Evolutionary conservation across 2,797 vertebrate species (phyloP).

Genomic region (Acipenser ruthenus): DNA sequence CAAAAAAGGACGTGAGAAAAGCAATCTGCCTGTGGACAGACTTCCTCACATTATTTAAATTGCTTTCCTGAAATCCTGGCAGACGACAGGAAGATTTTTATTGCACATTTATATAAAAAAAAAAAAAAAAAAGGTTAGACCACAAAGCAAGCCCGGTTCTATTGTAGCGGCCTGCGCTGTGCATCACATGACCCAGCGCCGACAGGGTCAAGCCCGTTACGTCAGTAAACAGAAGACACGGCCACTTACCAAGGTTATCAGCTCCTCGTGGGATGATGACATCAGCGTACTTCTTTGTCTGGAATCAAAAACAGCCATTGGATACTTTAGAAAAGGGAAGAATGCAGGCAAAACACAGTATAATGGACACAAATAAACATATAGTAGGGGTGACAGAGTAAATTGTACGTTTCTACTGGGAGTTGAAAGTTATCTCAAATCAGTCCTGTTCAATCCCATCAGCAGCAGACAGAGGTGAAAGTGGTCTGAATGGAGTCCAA

Average conservation of each 20-base stretch:
- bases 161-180: too few species aligned
- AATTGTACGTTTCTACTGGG: too few species aligned
- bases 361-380: not conserved
- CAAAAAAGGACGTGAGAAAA: too few species aligned
- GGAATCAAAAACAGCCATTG: slow-evolving; percentile 17
- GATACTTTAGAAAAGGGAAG: not conserved
- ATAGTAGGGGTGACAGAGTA: too few species aligned
- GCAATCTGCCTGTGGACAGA: too few species aligned
- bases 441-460: not conserved
- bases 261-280: slow-evolving; percentile 91
- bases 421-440: not conserved
- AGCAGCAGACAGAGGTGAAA: not conserved
- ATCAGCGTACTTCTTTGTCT: slow-evolving; percentile 93
- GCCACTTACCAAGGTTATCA: slow-evolving; percentile 79
- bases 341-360: not conserved
- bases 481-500: too few species aligned
- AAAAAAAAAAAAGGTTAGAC: too few species aligned
- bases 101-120: too few species aligned
- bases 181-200: not conserved
- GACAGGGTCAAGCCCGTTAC: not conserved
- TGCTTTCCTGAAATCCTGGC: too few species aligned
- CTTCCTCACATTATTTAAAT: too few species aligned
- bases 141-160: too few species aligned
- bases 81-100: too few species aligned
- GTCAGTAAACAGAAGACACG: not conserved